Base-by-base conservation (phyloP, 2,113 vertebrate species). In the Centropus unirufus region DNA sequence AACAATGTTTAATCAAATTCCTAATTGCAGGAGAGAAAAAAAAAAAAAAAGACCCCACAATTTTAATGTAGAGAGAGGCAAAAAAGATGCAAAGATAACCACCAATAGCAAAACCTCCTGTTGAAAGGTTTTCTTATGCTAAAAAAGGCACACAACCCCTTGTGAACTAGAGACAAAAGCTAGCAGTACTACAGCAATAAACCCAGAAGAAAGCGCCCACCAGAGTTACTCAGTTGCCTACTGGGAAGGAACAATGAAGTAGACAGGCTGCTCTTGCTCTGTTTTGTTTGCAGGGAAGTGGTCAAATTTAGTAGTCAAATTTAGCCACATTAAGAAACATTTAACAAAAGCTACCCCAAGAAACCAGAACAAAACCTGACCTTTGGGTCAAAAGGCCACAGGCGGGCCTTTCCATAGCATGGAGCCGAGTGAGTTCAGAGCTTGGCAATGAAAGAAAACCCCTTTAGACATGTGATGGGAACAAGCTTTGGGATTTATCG, bases 401-500 rank as follows among this genome's bases (percentile, higher is more conserved):
- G 88, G 96, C 80, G 95, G 96, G 97, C 96, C 95, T 92, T 97
- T 97, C 97, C 96, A 95, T 59, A 92, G 97, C 93, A 80, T 95
- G 96, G 74, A 98, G 97, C 92, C 95, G 93, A 98, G 97, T 94
- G 97, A 98, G 96, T 98, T 98, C 97, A 98, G 97, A 98, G 96
- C 98, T 97, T 98, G 96, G 97, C 97, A 97, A 96, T 96, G 94
- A 97, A 96, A 93, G 87, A 70, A 78, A 87, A 96, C 93, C 96
- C 96, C 96, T 55, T 96, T 93, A 97, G 88, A 85, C 97, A 94
- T 44, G 75, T 89, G 95, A 96, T 55, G 78, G 97, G 96, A 93
- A 97, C 77, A 87, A 87, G 96, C 77, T 95, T 95, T 96, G 89
- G 94, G 97, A 96, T 98, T 98, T 99, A 99, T 99, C 99, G 99